Percentiles rank a stretch among this genome's conserved stretches.
phyloP scores from a whole-genome alignment of 2,113 vertebrate species.

The Perca flavescens region DNA sequence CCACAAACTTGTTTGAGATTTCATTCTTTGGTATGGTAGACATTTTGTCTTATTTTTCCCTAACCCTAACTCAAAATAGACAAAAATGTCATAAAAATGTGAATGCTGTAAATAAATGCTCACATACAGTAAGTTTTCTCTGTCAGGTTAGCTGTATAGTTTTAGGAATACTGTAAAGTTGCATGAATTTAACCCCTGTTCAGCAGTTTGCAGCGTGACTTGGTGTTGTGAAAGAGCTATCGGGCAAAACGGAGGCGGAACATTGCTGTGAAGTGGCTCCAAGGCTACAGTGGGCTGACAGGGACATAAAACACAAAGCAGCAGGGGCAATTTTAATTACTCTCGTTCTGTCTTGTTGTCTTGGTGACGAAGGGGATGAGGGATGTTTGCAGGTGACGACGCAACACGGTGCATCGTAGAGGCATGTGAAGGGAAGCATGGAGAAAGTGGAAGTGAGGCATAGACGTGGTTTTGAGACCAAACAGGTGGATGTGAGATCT shows the following conservation, averaged over 20 bases:
- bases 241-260: constrained; percentile 11
- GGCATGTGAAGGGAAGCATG: neutral
- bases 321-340: constrained; percentile 66
- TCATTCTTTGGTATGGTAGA: neutral
- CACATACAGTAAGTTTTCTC: neutral
- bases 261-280: constrained; percentile 43
- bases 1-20: constrained; percentile 16
- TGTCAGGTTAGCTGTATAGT: neutral
- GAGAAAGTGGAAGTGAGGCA: neutral
- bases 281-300: constrained; percentile 46
- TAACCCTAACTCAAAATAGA: neutral
- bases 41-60: constrained; percentile 15
- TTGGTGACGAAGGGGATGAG: constrained; percentile 49
- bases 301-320: constrained; percentile 58
- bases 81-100: neutral
- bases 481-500: constrained; percentile 32
- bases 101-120: neutral
- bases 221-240: constrained; percentile 23
- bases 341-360: constrained; percentile 48
- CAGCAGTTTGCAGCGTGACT: constrained; percentile 17
- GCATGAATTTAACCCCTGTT: constrained; percentile 24
- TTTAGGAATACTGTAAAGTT: constrained; percentile 16
- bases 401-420: constrained; percentile 1
- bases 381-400: constrained; percentile 33
- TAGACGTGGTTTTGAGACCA: neutral